Evolutionary conservation across 1,140 invertebrate species (phyloP), one percentile per base, ranked within the genome.

Genomic region (Leptinotarsa texana): DNA sequence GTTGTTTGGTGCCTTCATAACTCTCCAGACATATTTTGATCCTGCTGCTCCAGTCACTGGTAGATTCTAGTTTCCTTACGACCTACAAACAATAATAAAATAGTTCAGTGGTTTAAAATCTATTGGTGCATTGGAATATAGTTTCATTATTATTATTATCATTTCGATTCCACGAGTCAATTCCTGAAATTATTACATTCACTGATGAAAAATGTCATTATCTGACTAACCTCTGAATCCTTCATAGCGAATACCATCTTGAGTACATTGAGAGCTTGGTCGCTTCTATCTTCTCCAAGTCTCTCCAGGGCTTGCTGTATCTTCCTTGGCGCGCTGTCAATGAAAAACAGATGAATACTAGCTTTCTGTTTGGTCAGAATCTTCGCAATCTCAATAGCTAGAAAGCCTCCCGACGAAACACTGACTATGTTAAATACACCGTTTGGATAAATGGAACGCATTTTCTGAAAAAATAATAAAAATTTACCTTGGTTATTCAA

Each of bases 401-500:
- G 63, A 15, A 81, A 76, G 17, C 85, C 84, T 63, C 84, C 84
- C 79, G 81, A 84, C 6, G 85, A 85, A 0, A 85, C 69, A 21
- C 81, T 83, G 6, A 85, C 78, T 5, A 86, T 79, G 72, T 85
- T 85, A 72, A 82, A 86, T 1, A 82, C 81, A 11, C 82, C 82
- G 63, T 78, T 80, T 18, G 80, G 78, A 76, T 79, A 85, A 24
- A 85, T 74, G 18, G 78, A 69, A 42, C 63, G 72, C 11, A 85
- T 84, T 82, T 82, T 74, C 83, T 85, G 63, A 13, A 78, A 74
- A 76, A 71, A 61, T 42, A 42, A 42, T 42, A 2, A 42, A 42
- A 42, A 8, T 11, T 42, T 1, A 42, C 33, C 3, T 42, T 42
- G 2, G 33, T 42, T 42, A 42, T 11, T 42, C 3, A 11, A 42